These are phyloP conservation scores for Apogon hyalosoma DNA, from an alignment of 2,797 vertebrate genomes.

Conservation along the genomic window DNA sequence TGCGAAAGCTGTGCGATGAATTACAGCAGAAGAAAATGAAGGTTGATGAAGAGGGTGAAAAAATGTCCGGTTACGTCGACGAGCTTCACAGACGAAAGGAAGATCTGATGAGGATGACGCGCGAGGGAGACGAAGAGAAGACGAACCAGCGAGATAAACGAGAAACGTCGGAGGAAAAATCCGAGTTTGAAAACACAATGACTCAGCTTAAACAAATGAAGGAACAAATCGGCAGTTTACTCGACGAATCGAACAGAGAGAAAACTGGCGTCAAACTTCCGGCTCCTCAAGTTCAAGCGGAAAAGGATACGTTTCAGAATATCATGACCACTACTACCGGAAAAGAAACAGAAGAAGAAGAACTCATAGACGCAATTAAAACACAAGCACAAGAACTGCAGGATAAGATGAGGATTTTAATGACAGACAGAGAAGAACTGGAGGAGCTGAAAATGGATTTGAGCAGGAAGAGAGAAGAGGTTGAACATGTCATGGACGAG, in stretches of 20 bases:
- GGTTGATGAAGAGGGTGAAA: background rate
- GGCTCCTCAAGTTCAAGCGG: background rate
- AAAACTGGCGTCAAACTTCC: background rate
- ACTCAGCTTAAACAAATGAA: background rate
- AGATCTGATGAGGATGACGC: too few relatives aligned
- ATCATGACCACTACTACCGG: background rate
- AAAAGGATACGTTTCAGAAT: slow-evolving; percentile 1
- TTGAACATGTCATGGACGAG: background rate
- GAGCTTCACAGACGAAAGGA: background rate
- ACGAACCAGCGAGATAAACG: background rate
- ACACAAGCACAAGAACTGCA: background rate
- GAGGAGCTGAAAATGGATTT: background rate
- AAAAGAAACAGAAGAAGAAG: background rate
- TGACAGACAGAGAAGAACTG: slow-evolving; percentile 13
- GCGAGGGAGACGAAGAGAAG: background rate
- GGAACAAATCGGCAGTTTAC: background rate
- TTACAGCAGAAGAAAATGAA: background rate
- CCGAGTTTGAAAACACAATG: background rate
- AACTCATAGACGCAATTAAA: background rate
- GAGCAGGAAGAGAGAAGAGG: background rate
- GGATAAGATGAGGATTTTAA: fast-evolving
- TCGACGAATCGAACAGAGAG: background rate
- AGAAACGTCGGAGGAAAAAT: background rate
- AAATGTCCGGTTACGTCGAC: background rate
- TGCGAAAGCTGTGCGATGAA: background rate